Percentiles rank a stretch among this genome's conserved stretches.
These are phyloP conservation scores for Hemitrygon akajei DNA, from an alignment of 2,797 vertebrate species.

Conservation along the genomic window DNA sequence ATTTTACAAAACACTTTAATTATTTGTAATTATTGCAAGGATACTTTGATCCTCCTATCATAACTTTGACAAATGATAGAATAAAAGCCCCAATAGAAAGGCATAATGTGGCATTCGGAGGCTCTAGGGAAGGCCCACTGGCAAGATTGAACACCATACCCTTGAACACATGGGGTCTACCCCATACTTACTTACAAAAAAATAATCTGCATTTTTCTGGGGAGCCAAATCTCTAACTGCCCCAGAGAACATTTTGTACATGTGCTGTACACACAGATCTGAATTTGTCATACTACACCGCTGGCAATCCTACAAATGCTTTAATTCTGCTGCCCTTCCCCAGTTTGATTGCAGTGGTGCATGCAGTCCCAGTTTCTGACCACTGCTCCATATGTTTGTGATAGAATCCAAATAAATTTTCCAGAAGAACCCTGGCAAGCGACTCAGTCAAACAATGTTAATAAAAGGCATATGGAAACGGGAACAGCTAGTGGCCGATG, in stretches of 20 bases:
- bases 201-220: background rate
- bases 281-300: background rate
- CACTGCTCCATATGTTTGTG: slow-evolving; percentile 20
- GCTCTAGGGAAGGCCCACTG: background rate
- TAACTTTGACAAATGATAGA: background rate
- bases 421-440: background rate
- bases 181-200: background rate
- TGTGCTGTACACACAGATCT: background rate
- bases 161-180: too few relatives aligned
- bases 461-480: background rate
- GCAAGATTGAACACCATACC: background rate
- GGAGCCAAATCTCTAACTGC: background rate
- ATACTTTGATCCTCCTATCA: background rate
- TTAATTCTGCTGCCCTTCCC: background rate
- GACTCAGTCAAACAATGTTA: background rate
- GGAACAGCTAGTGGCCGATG: background rate
- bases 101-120: background rate
- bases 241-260: background rate
- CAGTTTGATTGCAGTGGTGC: background rate
- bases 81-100: background rate
- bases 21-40: background rate
- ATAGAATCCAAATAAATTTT: background rate
- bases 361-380: background rate
- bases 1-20: background rate
- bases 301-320: background rate